Conservation (phyloP, 2,888 invertebrate species). For the Nasonia oneida region DNA sequence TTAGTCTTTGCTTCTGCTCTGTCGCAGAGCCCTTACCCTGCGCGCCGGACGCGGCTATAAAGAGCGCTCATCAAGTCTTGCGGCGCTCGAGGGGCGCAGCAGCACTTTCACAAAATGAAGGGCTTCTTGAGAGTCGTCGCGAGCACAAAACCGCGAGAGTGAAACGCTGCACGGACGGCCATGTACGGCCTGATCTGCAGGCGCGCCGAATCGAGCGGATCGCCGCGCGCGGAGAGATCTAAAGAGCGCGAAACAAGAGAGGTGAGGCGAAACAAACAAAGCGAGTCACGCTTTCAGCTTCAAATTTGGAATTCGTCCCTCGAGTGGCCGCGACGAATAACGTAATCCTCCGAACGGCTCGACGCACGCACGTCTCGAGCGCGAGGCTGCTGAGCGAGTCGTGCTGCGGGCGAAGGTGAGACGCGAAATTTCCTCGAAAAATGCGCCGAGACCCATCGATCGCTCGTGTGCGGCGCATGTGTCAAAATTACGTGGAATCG, state of each 20-base stretch:
- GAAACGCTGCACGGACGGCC: not conserved
- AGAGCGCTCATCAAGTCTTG: too few relatives aligned
- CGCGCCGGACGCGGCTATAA: too few relatives aligned
- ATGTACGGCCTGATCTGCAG: slow-evolving; percentile 17
- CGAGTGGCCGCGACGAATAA: slow-evolving; percentile 33
- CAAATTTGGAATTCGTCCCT: slow-evolving; percentile 50
- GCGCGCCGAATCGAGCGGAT: not conserved
- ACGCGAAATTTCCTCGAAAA: slow-evolving; percentile 7
- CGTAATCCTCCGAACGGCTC: slow-evolving; percentile 17
- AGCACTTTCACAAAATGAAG: too few relatives aligned
- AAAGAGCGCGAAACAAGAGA: not conserved
- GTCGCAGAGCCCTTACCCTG: too few relatives aligned
- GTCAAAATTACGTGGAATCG: not conserved
- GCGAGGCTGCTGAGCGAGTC: not conserved
- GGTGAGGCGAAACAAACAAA: slow-evolving; percentile 14
- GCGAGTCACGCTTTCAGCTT: slow-evolving; percentile 4
- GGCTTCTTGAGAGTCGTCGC: too few relatives aligned
- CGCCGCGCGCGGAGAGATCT: not conserved
- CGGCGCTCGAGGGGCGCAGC: too few relatives aligned
- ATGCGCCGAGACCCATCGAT: too few relatives aligned
- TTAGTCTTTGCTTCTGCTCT: too few relatives aligned
- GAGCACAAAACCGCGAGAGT: not conserved
- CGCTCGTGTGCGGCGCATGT: not conserved
- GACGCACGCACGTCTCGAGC: not conserved
- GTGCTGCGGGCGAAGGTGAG: not conserved